These are phyloP conservation scores for Rugalucina vietnamica DNA, from an alignment of 2,888 invertebrate genomes.

Conservation along the genomic window DNA sequence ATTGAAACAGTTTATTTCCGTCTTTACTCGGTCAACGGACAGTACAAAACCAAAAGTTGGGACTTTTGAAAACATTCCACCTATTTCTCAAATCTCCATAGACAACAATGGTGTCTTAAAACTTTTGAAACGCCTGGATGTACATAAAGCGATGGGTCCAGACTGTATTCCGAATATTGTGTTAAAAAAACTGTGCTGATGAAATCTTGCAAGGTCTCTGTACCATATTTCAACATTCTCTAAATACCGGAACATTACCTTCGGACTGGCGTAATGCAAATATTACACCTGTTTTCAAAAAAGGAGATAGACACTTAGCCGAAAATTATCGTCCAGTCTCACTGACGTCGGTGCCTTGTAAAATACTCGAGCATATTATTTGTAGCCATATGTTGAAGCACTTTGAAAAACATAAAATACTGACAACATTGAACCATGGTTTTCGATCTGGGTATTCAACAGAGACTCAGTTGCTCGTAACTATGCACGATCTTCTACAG, in stretches of 20 bases:
- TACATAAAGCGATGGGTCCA: background rate
- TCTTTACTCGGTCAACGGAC: background rate
- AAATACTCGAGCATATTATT: slow-evolving; percentile 30
- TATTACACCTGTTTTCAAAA: slow-evolving; percentile 17
- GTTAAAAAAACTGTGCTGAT: background rate
- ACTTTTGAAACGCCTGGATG: background rate
- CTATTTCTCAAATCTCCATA: background rate
- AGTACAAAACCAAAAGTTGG: background rate
- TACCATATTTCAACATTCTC: slow-evolving; percentile 14
- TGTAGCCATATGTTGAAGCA: too few species aligned
- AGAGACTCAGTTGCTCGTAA: slow-evolving; percentile 10
- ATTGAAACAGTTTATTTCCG: background rate
- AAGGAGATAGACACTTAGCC: slow-evolving; percentile 10
- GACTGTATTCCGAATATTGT: background rate
- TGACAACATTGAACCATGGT: slow-evolving; percentile 23
- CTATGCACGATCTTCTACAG: slow-evolving; percentile 21
- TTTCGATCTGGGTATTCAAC: slow-evolving; percentile 19
- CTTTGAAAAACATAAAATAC: slow-evolving; percentile 3
- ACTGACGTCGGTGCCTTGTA: slow-evolving; percentile 13
- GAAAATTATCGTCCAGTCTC: slow-evolving; percentile 16
- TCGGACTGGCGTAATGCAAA: slow-evolving; percentile 27
- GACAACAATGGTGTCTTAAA: background rate
- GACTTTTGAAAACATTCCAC: background rate
- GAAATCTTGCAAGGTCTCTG: background rate
- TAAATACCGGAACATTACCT: slow-evolving; percentile 5